Evolutionary conservation across 2,113 vertebrate species (phyloP).

Genomic region (Hoplias malabaricus): DNA sequence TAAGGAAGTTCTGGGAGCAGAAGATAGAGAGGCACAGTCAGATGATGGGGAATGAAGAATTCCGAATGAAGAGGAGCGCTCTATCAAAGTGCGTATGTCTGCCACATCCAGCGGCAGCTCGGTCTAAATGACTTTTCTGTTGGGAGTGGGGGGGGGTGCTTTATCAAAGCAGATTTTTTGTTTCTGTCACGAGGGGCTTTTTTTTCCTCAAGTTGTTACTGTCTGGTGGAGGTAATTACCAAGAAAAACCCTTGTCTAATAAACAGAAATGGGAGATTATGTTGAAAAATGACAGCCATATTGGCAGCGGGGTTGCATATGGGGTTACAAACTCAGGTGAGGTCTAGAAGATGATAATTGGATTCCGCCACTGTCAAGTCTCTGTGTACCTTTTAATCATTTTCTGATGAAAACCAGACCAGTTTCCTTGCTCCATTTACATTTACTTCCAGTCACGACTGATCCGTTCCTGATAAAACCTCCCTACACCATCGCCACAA

Average conservation of each 20-base stretch:
- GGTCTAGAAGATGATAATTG: not conserved
- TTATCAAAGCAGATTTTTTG: constrained; percentile 12
- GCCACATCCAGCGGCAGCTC: constrained; percentile 1
- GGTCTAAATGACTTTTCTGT: constrained; percentile 30
- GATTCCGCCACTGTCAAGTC: not conserved
- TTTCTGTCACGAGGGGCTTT: constrained; percentile 18
- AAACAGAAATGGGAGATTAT: constrained; percentile 35
- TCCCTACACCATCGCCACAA: not conserved
- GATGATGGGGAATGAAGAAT: constrained; percentile 50
- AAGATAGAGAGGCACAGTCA: constrained; percentile 56
- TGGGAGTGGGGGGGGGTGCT: constrained; percentile 4
- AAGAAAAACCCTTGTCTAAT: constrained; percentile 33
- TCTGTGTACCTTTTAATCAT: not conserved
- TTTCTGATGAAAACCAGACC: not conserved
- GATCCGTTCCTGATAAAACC: not conserved
- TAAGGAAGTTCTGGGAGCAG: constrained; percentile 58
- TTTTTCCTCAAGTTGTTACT: constrained; percentile 24
- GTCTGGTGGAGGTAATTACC: constrained; percentile 35
- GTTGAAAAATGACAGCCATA: constrained; percentile 35
- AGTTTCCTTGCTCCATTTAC: not conserved
- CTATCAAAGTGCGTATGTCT: constrained; percentile 52
- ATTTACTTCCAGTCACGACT: not conserved
- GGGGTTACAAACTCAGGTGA: not conserved
- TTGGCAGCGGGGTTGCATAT: constrained; percentile 10
- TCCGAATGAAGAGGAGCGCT: constrained; percentile 53